Evolutionary conservation across 2,888 invertebrate genomes (phyloP).

Genomic region (Lagria hirta): DNA sequence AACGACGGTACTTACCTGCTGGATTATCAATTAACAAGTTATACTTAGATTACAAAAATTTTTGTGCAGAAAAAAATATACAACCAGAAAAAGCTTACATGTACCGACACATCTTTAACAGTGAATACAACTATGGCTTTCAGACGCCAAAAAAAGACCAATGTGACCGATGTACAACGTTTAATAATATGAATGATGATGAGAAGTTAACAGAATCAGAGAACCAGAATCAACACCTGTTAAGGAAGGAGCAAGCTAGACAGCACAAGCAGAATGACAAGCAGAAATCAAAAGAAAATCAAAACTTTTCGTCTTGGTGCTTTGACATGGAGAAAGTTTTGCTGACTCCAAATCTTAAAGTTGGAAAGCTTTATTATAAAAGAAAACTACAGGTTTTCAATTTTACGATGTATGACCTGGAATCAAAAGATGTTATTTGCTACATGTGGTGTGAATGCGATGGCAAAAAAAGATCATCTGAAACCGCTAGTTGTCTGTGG

Average conservation of each 20-base stretch:
- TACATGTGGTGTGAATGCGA: conserved; percentile 24
- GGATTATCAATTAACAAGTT: conserved; percentile 33
- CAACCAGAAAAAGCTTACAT: too few species aligned
- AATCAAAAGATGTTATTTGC: conserved; percentile 12
- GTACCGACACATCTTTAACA: too few species aligned
- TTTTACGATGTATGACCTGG: conserved; percentile 20
- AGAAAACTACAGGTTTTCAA: conserved; percentile 24
- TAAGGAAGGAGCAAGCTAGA: conserved; percentile 13
- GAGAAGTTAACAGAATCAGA: conserved; percentile 9
- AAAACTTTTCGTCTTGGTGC: conserved; percentile 8
- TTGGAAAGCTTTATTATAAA: conserved; percentile 21
- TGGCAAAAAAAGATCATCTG: conserved; percentile 17
- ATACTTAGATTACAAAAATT: conserved; percentile 34
- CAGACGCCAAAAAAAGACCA: conserved; percentile 30
- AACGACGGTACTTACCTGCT: conserved; percentile 38
- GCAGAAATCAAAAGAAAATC: conserved; percentile 12
- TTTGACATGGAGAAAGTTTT: conserved; percentile 26
- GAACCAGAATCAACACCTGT: conserved; percentile 18
- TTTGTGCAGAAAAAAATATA: conserved; percentile 28
- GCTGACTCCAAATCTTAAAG: conserved; percentile 13
- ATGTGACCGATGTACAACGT: conserved; percentile 30
- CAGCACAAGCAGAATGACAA: conserved; percentile 11
- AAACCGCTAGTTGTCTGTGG: conserved; percentile 23
- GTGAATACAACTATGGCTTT: conserved; percentile 20
- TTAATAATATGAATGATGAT: conserved; percentile 18